phyloP scores from a whole-genome alignment of 2,113 vertebrate genomes.

The Cromileptes altivelis region DNA sequence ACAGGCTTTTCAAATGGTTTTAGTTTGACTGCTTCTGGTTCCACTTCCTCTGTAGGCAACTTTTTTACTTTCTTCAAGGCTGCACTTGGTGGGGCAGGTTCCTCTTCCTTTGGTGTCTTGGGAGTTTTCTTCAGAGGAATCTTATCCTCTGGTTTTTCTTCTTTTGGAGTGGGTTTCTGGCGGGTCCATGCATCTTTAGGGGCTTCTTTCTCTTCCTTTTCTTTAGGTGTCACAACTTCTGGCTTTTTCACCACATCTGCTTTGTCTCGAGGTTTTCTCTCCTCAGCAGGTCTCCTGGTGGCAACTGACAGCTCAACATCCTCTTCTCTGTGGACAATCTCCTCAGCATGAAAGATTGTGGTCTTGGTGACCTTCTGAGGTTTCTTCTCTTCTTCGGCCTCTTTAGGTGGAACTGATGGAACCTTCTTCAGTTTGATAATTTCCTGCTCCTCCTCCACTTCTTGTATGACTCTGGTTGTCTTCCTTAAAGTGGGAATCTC shows the following conservation, averaged over 20 bases:
- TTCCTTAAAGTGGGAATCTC: slow-evolving; percentile 84
- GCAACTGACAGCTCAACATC: slow-evolving; percentile 58
- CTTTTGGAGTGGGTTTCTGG: slow-evolving; percentile 64
- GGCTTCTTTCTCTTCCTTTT: slow-evolving; percentile 57
- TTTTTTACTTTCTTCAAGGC: slow-evolving; percentile 80
- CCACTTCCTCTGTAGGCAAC: slow-evolving; percentile 74
- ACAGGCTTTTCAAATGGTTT: slow-evolving; percentile 83
- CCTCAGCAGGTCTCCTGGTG: slow-evolving; percentile 63
- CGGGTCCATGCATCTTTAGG: slow-evolving; percentile 65
- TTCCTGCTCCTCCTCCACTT: slow-evolving; percentile 78
- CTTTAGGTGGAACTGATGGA: slow-evolving; percentile 74
- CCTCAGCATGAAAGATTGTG: slow-evolving; percentile 53
- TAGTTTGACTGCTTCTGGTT: slow-evolving; percentile 80
- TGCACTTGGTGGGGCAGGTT: slow-evolving; percentile 50
- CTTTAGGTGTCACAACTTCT: slow-evolving; percentile 53
- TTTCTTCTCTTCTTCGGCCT: slow-evolving; percentile 69
- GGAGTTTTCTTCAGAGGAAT: slow-evolving; percentile 69
- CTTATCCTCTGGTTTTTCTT: slow-evolving; percentile 70
- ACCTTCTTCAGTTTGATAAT: slow-evolving; percentile 81
- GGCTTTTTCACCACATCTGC: slow-evolving; percentile 63
- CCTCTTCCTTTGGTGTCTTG: slow-evolving; percentile 71
- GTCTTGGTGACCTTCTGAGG: slow-evolving; percentile 70
- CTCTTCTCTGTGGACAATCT: slow-evolving; percentile 80
- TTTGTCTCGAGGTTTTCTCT: slow-evolving; percentile 67
- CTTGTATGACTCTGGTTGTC: slow-evolving; percentile 72